These are phyloP conservation scores for Calidris pygmaea DNA, from an alignment of 2,113 vertebrate species.

Conservation along the genomic window DNA sequence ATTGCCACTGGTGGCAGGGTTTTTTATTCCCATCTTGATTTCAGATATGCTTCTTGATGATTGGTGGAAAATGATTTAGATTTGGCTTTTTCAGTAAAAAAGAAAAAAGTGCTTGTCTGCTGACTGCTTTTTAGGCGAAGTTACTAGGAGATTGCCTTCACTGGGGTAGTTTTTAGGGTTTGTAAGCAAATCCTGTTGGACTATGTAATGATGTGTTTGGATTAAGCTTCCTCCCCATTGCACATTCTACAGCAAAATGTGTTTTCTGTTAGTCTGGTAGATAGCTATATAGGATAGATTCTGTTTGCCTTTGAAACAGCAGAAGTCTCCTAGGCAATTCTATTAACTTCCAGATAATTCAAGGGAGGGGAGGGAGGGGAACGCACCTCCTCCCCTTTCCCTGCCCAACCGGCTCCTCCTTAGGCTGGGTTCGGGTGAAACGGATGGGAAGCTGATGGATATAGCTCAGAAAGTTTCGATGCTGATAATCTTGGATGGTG, in stretches of 20 bases:
- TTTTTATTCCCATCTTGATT: background rate
- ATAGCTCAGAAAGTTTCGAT: background rate
- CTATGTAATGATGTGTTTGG: background rate
- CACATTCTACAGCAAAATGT: background rate
- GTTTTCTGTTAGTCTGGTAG: background rate
- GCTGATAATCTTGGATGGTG: background rate
- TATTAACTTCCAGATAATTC: background rate
- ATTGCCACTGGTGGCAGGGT: background rate
- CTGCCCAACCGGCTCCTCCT: accelerated
- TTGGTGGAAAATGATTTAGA: background rate
- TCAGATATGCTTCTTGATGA: background rate
- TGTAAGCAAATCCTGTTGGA: constrained; percentile 5
- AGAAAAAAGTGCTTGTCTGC: background rate
- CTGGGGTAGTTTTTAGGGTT: background rate
- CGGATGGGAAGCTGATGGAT: background rate
- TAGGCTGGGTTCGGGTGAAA: background rate
- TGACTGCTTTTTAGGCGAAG: background rate
- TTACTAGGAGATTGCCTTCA: background rate
- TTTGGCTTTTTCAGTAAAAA: background rate
- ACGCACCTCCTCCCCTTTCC: background rate
- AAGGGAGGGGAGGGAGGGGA: background rate
- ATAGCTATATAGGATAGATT: background rate
- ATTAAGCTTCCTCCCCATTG: background rate
- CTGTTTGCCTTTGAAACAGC: constrained; percentile 12
- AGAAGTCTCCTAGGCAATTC: background rate